A percentile compares a stretch with the other conserved stretches of the same genome.
phyloP scores from a whole-genome alignment of 1,140 invertebrate genomes.

The Phocides pigmalion region DNA sequence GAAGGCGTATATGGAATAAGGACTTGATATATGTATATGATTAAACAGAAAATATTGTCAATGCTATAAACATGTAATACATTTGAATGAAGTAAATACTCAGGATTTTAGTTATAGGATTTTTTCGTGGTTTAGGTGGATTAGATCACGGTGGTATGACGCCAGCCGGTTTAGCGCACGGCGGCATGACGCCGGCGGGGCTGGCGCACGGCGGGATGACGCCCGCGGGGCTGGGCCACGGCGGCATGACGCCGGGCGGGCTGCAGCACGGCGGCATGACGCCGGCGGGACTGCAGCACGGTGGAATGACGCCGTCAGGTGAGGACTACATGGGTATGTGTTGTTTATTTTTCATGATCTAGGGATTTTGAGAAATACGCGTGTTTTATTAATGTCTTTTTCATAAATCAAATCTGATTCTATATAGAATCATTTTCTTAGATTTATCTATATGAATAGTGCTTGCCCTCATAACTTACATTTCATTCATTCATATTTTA shows the following conservation, averaged over 20 bases:
- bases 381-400: too few relatives aligned
- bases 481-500: too few relatives aligned
- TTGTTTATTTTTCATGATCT: not conserved
- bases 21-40: too few relatives aligned
- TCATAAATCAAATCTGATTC: too few relatives aligned
- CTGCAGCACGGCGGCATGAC: slow-evolving; percentile 64
- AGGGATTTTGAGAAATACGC: not conserved
- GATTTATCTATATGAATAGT: too few relatives aligned
- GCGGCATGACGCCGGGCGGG: slow-evolving; percentile 61
- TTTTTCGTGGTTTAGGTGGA: slow-evolving; percentile 27
- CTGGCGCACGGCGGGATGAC: slow-evolving; percentile 63
- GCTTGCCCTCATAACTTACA: too few relatives aligned
- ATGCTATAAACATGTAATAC: too few relatives aligned
- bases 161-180: not conserved
- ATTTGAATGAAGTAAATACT: too few relatives aligned
- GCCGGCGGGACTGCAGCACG: slow-evolving; percentile 58
- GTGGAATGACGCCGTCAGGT: slow-evolving; percentile 70
- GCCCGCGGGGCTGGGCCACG: slow-evolving; percentile 57
- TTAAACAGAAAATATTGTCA: too few relatives aligned
- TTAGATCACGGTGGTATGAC: slow-evolving; percentile 42
- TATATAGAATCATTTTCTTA: too few relatives aligned
- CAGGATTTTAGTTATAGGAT: too few relatives aligned
- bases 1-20: too few relatives aligned
- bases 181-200: slow-evolving; percentile 52
- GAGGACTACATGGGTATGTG: slow-evolving; percentile 13